Evolutionary conservation across 1,140 invertebrate species (phyloP).

Genomic region (Eueides isabella): DNA sequence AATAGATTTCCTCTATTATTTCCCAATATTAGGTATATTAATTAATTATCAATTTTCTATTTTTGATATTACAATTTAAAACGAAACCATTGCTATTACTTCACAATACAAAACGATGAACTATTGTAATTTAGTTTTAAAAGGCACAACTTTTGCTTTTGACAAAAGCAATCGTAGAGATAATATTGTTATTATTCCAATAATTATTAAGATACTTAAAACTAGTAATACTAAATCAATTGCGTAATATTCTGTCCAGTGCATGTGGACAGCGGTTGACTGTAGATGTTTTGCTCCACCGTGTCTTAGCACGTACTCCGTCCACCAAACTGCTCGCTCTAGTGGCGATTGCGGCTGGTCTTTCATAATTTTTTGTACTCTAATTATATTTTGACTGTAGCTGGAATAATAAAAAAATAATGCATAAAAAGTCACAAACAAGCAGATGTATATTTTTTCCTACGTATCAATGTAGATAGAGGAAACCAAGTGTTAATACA

Average conservation of each 20-base stretch:
- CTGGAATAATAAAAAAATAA: conserved; percentile 29
- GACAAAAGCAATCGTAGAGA: background rate
- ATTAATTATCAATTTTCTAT: no score
- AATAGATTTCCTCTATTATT: no score
- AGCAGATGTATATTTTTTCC: no score
- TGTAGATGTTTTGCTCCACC: conserved; percentile 36
- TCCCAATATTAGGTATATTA: no score
- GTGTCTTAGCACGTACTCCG: conserved; percentile 40
- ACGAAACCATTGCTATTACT: background rate
- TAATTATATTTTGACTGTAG: conserved; percentile 37
- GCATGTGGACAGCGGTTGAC: background rate
- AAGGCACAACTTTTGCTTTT: background rate
- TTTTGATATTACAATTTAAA: no score
- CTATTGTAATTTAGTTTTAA: background rate
- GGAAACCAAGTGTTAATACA: no score
- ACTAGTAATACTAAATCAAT: conserved; percentile 18
- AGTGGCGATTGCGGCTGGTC: conserved; percentile 38
- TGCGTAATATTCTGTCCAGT: conserved; percentile 25
- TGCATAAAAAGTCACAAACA: background rate
- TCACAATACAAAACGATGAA: background rate
- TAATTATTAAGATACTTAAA: background rate
- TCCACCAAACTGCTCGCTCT: conserved; percentile 39
- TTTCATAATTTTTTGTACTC: conserved; percentile 31
- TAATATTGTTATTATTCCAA: background rate
- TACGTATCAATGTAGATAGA: no score